Percentiles rank a stretch among this genome's conserved stretches.
Conservation (phyloP, 2,113 vertebrate species). For the Mystacornis crossleyi region DNA sequence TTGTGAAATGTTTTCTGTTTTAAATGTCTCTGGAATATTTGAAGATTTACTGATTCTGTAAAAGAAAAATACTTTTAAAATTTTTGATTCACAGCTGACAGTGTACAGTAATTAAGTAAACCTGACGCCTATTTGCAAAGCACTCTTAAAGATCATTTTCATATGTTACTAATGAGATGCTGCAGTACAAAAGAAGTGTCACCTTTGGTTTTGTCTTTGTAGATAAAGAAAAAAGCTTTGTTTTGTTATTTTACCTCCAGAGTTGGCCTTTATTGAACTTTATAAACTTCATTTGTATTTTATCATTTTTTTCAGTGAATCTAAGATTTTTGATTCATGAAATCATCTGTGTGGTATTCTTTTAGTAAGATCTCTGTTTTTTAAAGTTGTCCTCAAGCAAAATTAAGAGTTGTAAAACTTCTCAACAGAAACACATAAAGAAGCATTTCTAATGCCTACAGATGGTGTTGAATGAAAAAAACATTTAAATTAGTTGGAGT, state of each 20-base stretch:
- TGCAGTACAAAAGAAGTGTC: background rate
- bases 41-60: background rate
- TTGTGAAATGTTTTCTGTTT: slow-evolving; percentile 2
- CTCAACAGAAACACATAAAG: background rate
- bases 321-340: background rate
- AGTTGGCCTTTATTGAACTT: background rate
- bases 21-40: background rate
- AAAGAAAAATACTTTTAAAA: background rate
- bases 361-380: background rate
- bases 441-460: background rate
- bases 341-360: background rate
- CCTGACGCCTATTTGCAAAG: background rate
- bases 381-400: background rate
- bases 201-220: background rate
- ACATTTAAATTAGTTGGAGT: background rate
- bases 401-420: background rate
- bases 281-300: background rate
- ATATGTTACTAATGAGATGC: background rate
- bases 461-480: background rate
- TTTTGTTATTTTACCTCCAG: background rate
- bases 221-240: background rate
- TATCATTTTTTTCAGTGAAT: background rate
- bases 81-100: background rate
- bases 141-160: background rate
- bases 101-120: background rate